Evolutionary conservation across 2,888 invertebrate genomes (phyloP), one percentile per base, ranked within the genome.

Genomic region (Dryocosmus kuriphilus): DNA sequence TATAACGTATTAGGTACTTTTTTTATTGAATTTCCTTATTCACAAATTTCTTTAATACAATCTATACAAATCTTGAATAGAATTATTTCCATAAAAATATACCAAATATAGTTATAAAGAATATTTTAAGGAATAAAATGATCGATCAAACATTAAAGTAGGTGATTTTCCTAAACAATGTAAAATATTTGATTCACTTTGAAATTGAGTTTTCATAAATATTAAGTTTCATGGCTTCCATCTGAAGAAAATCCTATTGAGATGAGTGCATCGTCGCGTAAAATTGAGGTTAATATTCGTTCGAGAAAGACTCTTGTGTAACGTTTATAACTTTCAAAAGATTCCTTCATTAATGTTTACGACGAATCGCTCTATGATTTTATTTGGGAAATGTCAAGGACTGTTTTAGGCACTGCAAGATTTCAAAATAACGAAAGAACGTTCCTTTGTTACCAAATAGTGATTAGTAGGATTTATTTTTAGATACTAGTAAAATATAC

Each of bases 321-420:
- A 60, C 60, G 14, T 60, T 60, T 27, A 60, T 16, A 24, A 24
- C 60, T 27, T 60, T 60, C 16, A 60, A 27, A 60, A 60, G 60
- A 16, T 60, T 27, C 60, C 7, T 60, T 27, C 60, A 24, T 60
- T 60, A 22, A 55, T 4, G n/a, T n/a, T 55, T 11, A 51, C 51
- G 57, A 27, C 27, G 24, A 60, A 60, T 60, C 5, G 22, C 27
- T 24, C 1, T 4, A 60, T 6, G 24, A 60, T 27, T 9, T 60
- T 16, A 60, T 60, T 60, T 60, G 24, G 24, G 27, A 60, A 60
- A 60, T 60, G 60, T 60, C 60, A 60, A 60, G 60, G 60, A 5
- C 16, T 2, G 27, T 60, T 60, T 60, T 27, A 22, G 60, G 27
- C 5, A 14, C 27, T 27, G 16, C 27, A 6, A 24, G 60, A 11